These are phyloP conservation scores for Festucalex cinctus DNA, from an alignment of 2,113 vertebrate genomes.

Conservation along the genomic window DNA sequence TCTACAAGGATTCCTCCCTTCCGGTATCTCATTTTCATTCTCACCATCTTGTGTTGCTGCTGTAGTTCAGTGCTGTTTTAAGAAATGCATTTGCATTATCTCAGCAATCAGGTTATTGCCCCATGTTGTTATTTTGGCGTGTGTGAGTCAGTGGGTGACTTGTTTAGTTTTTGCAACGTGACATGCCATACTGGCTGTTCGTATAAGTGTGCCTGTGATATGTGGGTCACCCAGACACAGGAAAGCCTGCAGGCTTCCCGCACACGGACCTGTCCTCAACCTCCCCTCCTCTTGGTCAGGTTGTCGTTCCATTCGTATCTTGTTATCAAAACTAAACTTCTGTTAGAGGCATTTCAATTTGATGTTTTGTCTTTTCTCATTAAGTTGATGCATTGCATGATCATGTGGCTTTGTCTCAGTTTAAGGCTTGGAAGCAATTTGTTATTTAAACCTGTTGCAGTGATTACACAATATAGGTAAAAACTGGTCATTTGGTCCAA, in stretches of 20 bases:
- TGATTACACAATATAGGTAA: too few species aligned
- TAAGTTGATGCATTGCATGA: neutral
- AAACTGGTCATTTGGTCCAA: too few species aligned
- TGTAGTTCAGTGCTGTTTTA: neutral
- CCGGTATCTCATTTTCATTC: neutral
- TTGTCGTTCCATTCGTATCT: neutral
- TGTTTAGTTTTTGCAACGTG: neutral
- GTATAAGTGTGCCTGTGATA: conserved; percentile 6
- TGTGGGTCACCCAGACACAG: conserved; percentile 23
- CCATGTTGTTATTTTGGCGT: neutral
- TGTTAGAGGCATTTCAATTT: neutral
- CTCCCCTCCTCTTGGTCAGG: neutral
- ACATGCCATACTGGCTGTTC: conserved; percentile 7
- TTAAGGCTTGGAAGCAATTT: neutral
- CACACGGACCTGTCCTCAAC: neutral
- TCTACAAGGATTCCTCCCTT: conserved; percentile 10
- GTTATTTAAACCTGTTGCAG: neutral
- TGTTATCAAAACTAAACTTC: neutral
- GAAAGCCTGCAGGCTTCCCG: conserved; percentile 10
- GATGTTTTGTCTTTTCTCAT: neutral
- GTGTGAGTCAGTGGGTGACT: conserved; percentile 24
- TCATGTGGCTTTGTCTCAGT: too few species aligned
- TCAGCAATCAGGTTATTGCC: neutral
- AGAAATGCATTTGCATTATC: neutral
- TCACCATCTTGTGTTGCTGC: neutral